Base-by-base conservation (phyloP, 2,113 vertebrate genomes). In the Hippopotamus amphibius region DNA sequence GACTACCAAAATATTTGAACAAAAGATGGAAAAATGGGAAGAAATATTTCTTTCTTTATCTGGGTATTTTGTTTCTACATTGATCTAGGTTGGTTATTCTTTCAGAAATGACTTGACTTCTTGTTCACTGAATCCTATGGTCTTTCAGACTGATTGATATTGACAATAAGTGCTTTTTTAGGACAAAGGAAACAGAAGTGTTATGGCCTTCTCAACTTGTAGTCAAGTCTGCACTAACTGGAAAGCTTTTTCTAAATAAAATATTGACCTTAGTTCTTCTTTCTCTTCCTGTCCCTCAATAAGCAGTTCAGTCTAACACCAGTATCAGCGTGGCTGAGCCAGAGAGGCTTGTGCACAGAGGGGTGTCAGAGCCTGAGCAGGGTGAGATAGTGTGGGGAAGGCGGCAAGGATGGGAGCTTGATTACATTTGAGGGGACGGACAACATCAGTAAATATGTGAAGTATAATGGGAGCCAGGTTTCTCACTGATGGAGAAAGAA, bases 221-320 rank as follows among this genome's bases (percentile, higher is more conserved):
- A 37, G 66, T 71, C 37, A 93, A 14, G 59, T 50, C 72, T 86
- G 92, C 5, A 82, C 19, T 57, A 95, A 90, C 33, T 46, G 90
- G 55, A 84, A 77, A 89, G 66, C 30, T 72, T 69, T 88, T 93
- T 85, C 79, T 91, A 91, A 94, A 81, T 85, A 85, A 95, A 93
- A 82, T 55, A 37, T 43, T 86, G 68, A 53, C 50, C 43, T 80
- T 48, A 68, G 50, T 66, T 92, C 14, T 91, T 88, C 55, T 76
- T 89, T 8, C 21, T 77, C 80, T 82, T 80, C 21, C 85, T 15
- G 43, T 33, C 10, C 30, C 14, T 77, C 30, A 2, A 46, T 65
- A 41, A 96, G 30, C 66, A 90, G 46, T 37, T 63, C 3, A 68
- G 16, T 71, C 72, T 63, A 68, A 79, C 4, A 14, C 21, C 37